Evolutionary conservation across 2,113 vertebrate genomes (phyloP).

Genomic region (Cairina moschata): DNA sequence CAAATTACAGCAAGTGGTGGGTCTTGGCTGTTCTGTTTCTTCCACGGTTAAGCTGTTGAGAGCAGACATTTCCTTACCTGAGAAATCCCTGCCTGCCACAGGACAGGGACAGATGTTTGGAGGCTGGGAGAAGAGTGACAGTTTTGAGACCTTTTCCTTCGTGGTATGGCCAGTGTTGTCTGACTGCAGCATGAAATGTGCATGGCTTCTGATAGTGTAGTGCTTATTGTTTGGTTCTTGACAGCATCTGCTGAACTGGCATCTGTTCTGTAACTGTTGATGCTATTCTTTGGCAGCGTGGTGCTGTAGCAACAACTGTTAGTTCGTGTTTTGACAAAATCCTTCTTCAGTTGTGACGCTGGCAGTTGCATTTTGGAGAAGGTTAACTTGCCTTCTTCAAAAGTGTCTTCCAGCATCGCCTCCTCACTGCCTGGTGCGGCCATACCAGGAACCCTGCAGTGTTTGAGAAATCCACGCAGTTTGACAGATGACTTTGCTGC

Average conservation of each 20-base stretch:
- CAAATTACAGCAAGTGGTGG: background rate
- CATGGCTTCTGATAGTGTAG: background rate
- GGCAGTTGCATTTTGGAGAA: background rate
- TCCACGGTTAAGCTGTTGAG: background rate
- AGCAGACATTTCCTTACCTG: background rate
- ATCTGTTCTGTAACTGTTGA: background rate
- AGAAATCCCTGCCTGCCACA: background rate
- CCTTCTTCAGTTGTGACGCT: background rate
- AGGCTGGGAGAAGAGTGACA: background rate
- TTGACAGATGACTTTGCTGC: background rate
- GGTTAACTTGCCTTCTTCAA: background rate
- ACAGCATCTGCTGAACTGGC: background rate
- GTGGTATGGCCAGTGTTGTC: background rate
- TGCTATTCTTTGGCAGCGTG: background rate
- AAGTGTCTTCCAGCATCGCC: background rate
- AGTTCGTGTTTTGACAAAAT: background rate
- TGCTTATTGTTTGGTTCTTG: background rate
- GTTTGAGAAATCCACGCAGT: background rate
- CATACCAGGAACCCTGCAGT: accelerated
- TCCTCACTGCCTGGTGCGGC: background rate
- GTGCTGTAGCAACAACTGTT: background rate
- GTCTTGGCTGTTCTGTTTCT: background rate
- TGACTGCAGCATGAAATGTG: accelerated
- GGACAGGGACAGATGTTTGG: background rate
- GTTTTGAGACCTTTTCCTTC: background rate